Conservation (phyloP, 2,888 invertebrate species). For the Acanthosepion esculentum region DNA sequence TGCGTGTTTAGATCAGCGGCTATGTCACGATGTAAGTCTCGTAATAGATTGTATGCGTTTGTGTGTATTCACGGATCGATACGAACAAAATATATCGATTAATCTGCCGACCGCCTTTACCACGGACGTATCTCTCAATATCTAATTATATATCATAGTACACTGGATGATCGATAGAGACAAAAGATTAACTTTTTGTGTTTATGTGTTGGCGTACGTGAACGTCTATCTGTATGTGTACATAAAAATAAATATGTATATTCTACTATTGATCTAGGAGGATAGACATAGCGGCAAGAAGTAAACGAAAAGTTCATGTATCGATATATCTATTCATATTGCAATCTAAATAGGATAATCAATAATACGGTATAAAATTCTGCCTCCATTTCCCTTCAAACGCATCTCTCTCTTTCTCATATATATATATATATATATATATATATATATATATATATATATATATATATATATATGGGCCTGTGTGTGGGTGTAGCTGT, state of each 20-base stretch:
- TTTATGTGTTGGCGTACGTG: not conserved
- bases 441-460: conserved; percentile 39
- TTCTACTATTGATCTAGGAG: no score
- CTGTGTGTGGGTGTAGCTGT: not conserved
- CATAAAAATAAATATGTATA: no score
- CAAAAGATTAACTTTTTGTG: not conserved
- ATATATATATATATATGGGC: not conserved
- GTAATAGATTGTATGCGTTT: not conserved
- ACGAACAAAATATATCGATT: not conserved
- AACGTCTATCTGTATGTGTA: not conserved
- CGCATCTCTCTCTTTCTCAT: no score
- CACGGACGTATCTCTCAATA: not conserved
- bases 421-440: not conserved
- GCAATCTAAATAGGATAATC: no score
- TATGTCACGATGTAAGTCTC: no score
- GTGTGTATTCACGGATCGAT: not conserved
- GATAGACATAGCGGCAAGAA: no score
- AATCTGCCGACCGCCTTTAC: no score
- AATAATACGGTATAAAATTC: no score
- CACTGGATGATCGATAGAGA: not conserved
- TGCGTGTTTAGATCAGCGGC: no score
- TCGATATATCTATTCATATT: no score
- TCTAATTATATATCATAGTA: not conserved
- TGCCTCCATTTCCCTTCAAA: not conserved
- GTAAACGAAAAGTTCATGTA: no score